A percentile compares a stretch with the other conserved stretches of the same genome.
Conservation (phyloP, 2,113 vertebrate genomes). For the Lepus europaeus region DNA sequence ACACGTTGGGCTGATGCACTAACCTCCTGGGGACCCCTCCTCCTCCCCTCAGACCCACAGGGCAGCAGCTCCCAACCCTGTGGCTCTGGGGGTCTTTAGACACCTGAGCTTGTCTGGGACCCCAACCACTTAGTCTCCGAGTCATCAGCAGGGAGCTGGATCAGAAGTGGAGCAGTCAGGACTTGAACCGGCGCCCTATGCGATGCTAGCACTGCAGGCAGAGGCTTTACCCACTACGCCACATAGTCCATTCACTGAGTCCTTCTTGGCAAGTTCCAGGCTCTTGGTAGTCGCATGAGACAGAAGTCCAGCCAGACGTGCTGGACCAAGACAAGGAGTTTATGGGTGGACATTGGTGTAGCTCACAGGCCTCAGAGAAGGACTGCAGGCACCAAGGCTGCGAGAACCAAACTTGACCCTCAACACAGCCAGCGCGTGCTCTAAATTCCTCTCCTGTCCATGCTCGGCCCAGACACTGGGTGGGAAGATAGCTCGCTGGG, state of each 20-base stretch:
- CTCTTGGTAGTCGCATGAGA: neutral
- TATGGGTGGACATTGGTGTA: neutral
- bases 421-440: neutral
- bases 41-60: neutral
- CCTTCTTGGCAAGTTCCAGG: neutral
- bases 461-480: neutral
- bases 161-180: too few species aligned
- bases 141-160: too few species aligned
- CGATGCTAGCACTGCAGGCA: too few species aligned
- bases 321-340: neutral
- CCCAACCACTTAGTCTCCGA: neutral
- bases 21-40: neutral
- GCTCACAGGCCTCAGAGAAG: neutral
- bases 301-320: neutral
- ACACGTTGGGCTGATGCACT: neutral
- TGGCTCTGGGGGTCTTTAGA: neutral
- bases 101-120: neutral
- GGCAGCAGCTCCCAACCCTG: neutral
- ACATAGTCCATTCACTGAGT: neutral
- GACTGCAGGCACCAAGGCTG: neutral
- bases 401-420: neutral
- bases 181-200: too few species aligned
- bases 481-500: neutral
- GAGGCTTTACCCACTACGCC: too few species aligned
- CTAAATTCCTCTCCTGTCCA: neutral